Evolutionary conservation across 2,113 vertebrate genomes (phyloP).

Genomic region (Albula goreensis): DNA sequence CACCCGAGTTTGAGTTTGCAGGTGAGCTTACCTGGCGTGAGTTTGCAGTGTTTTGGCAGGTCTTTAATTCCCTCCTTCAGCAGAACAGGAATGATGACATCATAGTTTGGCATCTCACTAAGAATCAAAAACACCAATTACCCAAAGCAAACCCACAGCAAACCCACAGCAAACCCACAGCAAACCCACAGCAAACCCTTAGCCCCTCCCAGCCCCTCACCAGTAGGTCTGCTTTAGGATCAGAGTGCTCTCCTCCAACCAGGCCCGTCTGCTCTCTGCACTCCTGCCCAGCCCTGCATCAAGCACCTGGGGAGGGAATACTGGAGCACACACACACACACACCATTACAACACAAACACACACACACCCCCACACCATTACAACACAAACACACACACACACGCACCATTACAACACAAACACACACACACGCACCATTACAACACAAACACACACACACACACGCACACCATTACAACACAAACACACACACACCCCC

Average conservation of each 20-base stretch:
- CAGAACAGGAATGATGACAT: conserved; percentile 76
- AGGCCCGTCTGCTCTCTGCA: conserved; percentile 72
- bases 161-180: background rate
- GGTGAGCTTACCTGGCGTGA: conserved; percentile 81
- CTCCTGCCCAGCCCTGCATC: conserved; percentile 82
- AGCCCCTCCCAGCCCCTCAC: conserved; percentile 55
- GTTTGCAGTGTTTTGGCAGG: conserved; percentile 81
- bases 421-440: too few relatives aligned
- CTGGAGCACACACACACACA: conserved; percentile 49
- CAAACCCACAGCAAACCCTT: background rate
- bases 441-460: too few relatives aligned
- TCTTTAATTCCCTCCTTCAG: conserved; percentile 80
- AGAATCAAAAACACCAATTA: conserved; percentile 43
- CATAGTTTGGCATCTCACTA: conserved; percentile 88
- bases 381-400: background rate
- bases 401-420: background rate
- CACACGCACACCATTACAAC: too few relatives aligned
- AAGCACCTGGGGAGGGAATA: conserved; percentile 71
- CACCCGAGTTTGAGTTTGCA: too few relatives aligned
- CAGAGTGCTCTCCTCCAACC: conserved; percentile 82
- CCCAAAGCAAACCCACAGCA: background rate
- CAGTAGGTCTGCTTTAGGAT: conserved; percentile 90
- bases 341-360: too few relatives aligned
- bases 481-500: too few relatives aligned
- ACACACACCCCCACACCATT: background rate